Conservation (phyloP, 1,140 invertebrate genomes). For the Goniozus legneri region DNA sequence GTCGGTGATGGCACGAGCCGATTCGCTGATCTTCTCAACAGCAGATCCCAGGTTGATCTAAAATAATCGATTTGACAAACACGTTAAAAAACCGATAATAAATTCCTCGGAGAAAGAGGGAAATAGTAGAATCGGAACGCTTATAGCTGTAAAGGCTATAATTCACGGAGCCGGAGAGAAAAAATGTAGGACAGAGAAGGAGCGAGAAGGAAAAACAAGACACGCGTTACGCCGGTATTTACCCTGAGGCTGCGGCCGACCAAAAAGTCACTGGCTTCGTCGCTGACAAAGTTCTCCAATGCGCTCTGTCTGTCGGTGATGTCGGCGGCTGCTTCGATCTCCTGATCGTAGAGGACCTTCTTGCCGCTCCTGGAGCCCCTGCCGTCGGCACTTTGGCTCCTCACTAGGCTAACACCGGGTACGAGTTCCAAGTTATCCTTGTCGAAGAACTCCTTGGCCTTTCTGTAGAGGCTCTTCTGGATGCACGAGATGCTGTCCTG, state of each 20-base stretch:
- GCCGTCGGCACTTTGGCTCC: conserved; percentile 38
- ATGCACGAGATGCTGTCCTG: conserved; percentile 67
- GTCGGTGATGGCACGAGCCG: conserved; percentile 55
- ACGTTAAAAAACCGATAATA: not conserved
- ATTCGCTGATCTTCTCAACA: conserved; percentile 50
- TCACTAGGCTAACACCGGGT: conserved; percentile 59
- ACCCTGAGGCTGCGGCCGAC: conserved; percentile 57
- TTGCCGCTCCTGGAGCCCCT: conserved; percentile 45
- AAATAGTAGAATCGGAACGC: not conserved
- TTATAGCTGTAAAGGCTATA: too few relatives aligned
- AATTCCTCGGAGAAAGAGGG: too few relatives aligned
- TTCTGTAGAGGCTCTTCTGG: conserved; percentile 60
- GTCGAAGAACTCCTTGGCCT: conserved; percentile 61
- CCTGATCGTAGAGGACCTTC: conserved; percentile 48
- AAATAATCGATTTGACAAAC: conserved; percentile 3
- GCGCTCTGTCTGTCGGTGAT: conserved; percentile 58
- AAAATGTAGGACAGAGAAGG: too few relatives aligned
- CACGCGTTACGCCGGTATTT: too few relatives aligned
- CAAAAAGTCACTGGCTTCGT: conserved; percentile 58
- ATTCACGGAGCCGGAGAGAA: too few relatives aligned
- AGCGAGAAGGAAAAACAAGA: too few relatives aligned
- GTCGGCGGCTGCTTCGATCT: conserved; percentile 51
- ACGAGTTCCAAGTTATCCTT: conserved; percentile 59
- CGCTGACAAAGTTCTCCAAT: conserved; percentile 60
- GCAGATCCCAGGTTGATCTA: conserved; percentile 55